Evolutionary conservation across 1,140 invertebrate genomes (phyloP).

Genomic region (Holotrichia oblita): DNA sequence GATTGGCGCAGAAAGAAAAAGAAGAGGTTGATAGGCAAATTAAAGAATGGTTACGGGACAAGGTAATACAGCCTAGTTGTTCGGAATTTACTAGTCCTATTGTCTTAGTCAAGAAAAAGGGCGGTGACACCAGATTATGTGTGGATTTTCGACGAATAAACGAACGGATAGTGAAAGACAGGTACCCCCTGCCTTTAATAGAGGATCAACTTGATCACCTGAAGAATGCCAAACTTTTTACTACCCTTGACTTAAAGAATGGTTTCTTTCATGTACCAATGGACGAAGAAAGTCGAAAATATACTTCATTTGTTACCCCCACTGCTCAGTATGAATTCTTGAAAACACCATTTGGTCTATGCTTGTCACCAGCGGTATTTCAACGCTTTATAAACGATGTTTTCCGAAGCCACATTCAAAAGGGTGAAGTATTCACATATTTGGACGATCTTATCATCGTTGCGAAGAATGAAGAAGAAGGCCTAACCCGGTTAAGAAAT

Average conservation of each 20-base stretch:
- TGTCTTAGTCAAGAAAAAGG: no score
- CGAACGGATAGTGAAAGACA: no score
- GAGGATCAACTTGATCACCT: conserved; percentile 30
- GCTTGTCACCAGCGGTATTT: background rate
- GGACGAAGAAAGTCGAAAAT: background rate
- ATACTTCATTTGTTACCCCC: background rate
- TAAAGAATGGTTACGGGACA: no score
- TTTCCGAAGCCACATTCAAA: background rate
- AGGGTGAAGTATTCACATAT: background rate
- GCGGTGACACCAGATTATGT: no score
- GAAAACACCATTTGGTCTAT: background rate
- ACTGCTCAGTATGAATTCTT: background rate
- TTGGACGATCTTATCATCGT: background rate
- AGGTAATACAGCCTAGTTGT: no score
- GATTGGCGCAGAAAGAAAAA: no score
- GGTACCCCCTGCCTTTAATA: conserved; percentile 27
- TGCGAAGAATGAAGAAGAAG: conserved; percentile 59
- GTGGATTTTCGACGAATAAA: no score
- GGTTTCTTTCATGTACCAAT: background rate
- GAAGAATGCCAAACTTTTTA: background rate
- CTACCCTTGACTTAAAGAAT: background rate
- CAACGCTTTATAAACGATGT: background rate
- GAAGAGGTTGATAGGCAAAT: no score
- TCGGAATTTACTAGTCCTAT: no score
- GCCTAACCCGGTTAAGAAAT: conserved; percentile 52